Evolutionary conservation across 2,888 invertebrate species (phyloP), one percentile per base, ranked within the genome.

Genomic region (Heterodera filipjevi): DNA sequence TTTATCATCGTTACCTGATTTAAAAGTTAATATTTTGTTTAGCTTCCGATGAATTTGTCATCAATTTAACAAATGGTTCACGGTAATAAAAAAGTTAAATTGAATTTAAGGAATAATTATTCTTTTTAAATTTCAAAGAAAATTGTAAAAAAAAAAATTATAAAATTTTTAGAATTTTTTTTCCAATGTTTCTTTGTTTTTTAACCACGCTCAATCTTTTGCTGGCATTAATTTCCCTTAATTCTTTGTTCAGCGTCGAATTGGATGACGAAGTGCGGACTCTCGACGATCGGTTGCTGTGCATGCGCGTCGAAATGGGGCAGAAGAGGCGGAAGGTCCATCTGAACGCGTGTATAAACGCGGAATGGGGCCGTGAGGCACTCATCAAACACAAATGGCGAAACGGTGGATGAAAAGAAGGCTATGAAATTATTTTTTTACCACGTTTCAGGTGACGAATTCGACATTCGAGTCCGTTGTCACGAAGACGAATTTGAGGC

Each of bases 341-440:
- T 75, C 64, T 89, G 75, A 89, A 89, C 80, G 88, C 87, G 1
- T 88, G 87, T 77, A 84, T 89, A 77, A 82, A 87, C 68, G 86
- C 85, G 22, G 86, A 89, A 53, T 88, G 88, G 88, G 88, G 88
- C 76, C 84, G 85, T 83, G 86, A 87, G 78, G 86, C 83, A 1
- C 81, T 77, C 33, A 79, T 85, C n/a, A 84, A 84, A 70, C 84
- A 85, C 75, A 77, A 77, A 10, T 85, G 85, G 82, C 81, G 80
- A 76, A 79, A 81, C 66, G 77, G 68, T 71, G 33, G 46, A 22
- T 22, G 39, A 27, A 22, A 12, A 19, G 19, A 2, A 53, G 0
- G 8, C 6, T 5, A n/a, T 3, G 22, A 10, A 8, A 44, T 16
- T 22, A 53, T 22, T 53, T 53, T 71, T 33, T 35, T 71, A 5